Evolutionary conservation across 2,113 vertebrate genomes (phyloP).

Genomic region (Rhinoderma darwinii): DNA sequence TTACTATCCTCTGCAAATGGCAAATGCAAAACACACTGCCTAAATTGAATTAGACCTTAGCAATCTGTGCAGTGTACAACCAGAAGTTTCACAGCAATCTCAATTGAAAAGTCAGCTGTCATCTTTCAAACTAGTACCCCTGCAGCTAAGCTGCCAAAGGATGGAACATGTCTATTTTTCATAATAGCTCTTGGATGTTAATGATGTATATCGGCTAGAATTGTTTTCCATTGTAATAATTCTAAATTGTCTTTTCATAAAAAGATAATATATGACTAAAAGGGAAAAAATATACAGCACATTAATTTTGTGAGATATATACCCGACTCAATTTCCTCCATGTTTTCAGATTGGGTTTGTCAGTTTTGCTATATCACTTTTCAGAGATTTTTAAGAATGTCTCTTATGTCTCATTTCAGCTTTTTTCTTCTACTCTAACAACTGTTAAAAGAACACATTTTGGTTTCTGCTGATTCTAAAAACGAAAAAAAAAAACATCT

Average conservation of each 20-base stretch:
- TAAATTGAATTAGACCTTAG: slow-evolving; percentile 58
- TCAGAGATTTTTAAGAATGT: slow-evolving; percentile 35
- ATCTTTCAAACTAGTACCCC: slow-evolving; percentile 59
- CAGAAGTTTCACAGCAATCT: slow-evolving; percentile 59
- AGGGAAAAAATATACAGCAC: slow-evolving; percentile 57
- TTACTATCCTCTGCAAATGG: slow-evolving; percentile 42
- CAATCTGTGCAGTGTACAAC: slow-evolving; percentile 59
- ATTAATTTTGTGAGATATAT: slow-evolving; percentile 57
- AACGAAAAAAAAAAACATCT: too few relatives aligned
- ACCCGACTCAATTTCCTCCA: slow-evolving; percentile 50
- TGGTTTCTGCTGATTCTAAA: not conserved
- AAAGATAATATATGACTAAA: slow-evolving; percentile 60
- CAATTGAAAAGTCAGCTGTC: slow-evolving; percentile 60
- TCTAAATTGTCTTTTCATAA: slow-evolving; percentile 60
- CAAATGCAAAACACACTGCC: slow-evolving; percentile 56
- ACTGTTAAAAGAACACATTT: slow-evolving; percentile 4
- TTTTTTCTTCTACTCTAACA: slow-evolving; percentile 6
- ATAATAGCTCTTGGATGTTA: slow-evolving; percentile 60
- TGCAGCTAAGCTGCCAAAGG: slow-evolving; percentile 58
- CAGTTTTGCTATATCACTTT: slow-evolving; percentile 40
- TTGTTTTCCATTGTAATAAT: slow-evolving; percentile 60
- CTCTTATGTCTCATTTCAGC: slow-evolving; percentile 15
- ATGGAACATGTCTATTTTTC: slow-evolving; percentile 58
- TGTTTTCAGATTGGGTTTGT: slow-evolving; percentile 53
- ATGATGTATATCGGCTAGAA: slow-evolving; percentile 60